These are phyloP conservation scores for Hemicrepidius hirtus DNA, from an alignment of 2,888 invertebrate species.

Conservation along the genomic window DNA sequence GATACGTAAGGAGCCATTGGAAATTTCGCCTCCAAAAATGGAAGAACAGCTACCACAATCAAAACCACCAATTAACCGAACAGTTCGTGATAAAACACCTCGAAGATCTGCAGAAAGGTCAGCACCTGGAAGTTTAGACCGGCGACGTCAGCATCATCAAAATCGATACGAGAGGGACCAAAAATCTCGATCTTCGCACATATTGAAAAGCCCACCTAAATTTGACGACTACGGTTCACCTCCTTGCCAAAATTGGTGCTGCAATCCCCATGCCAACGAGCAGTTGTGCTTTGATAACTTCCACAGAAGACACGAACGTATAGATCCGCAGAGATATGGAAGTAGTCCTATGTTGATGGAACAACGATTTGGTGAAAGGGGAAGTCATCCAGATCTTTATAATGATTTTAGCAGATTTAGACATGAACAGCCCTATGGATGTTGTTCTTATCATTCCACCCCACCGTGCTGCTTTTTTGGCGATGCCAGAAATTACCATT, in stretches of 20 bases:
- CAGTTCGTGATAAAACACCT: conserved; percentile 61
- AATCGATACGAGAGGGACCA: conserved; percentile 79
- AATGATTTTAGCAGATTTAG: conserved; percentile 61
- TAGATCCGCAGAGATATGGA: conserved; percentile 72
- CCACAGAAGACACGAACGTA: conserved; percentile 75
- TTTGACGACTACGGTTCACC: conserved; percentile 64
- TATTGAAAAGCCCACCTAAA: conserved; percentile 68
- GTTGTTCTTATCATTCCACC: conserved; percentile 68
- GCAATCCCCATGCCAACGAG: conserved; percentile 61
- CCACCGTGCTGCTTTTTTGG: conserved; percentile 68
- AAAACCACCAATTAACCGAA: conserved; percentile 66
- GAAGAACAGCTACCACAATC: conserved; percentile 63
- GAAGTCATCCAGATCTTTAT: conserved; percentile 71
- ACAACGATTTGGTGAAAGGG: conserved; percentile 59
- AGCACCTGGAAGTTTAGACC: conserved; percentile 65
- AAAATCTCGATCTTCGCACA: conserved; percentile 78
- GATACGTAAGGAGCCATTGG: conserved; percentile 73
- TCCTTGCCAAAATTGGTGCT: conserved; percentile 68
- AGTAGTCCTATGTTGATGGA: conserved; percentile 72
- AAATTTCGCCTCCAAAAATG: conserved; percentile 61
- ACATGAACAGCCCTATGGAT: conserved; percentile 61
- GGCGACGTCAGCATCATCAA: conserved; percentile 72
- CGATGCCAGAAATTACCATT: conserved; percentile 65
- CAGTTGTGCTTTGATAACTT: conserved; percentile 74
- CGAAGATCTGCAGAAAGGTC: conserved; percentile 62